A percentile compares a stretch with the other conserved stretches of the same genome.
These are phyloP conservation scores for Antitype chi DNA, from an alignment of 2,888 invertebrate species.

Conservation along the genomic window DNA sequence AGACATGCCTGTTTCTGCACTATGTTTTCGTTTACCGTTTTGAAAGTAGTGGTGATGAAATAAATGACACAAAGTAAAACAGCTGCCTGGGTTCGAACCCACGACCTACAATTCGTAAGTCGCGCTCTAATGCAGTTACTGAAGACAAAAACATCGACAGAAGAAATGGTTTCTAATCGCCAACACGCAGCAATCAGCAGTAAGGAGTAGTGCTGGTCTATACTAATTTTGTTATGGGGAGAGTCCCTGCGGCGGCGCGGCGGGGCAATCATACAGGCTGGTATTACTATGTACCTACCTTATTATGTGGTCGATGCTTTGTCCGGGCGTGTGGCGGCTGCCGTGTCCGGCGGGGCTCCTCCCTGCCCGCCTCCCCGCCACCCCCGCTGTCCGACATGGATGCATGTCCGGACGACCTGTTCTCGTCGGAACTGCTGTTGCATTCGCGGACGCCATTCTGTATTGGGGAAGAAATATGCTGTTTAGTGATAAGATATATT, in stretches of 20 bases:
- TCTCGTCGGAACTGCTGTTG: slow-evolving; percentile 97
- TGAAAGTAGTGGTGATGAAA: too few relatives aligned
- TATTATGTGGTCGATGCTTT: slow-evolving; percentile 91
- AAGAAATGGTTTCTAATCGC: background rate
- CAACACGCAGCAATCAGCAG: too few relatives aligned
- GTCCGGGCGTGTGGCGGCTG: slow-evolving; percentile 92
- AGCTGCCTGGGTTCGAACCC: too few relatives aligned
- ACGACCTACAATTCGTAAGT: too few relatives aligned
- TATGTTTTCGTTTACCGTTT: too few relatives aligned
- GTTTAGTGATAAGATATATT: background rate
- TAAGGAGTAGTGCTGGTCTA: background rate
- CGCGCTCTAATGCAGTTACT: too few relatives aligned
- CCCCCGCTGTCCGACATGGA: slow-evolving; percentile 98
- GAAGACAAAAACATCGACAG: too few relatives aligned
- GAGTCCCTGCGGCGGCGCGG: too few relatives aligned
- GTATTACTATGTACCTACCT: slow-evolving; percentile 74
- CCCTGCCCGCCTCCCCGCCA: slow-evolving; percentile 87
- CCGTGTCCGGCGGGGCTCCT: slow-evolving; percentile 91
- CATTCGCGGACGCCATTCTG: slow-evolving; percentile 93
- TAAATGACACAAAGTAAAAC: too few relatives aligned
- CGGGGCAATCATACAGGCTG: too few relatives aligned
- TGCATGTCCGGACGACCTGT: slow-evolving; percentile 97
- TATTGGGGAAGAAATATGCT: background rate
- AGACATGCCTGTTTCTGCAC: too few relatives aligned
- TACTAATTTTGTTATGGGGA: background rate